Evolutionary conservation across 2,113 vertebrate species (phyloP), one percentile per base, ranked within the genome.

Genomic region (Oryzias woworae): DNA sequence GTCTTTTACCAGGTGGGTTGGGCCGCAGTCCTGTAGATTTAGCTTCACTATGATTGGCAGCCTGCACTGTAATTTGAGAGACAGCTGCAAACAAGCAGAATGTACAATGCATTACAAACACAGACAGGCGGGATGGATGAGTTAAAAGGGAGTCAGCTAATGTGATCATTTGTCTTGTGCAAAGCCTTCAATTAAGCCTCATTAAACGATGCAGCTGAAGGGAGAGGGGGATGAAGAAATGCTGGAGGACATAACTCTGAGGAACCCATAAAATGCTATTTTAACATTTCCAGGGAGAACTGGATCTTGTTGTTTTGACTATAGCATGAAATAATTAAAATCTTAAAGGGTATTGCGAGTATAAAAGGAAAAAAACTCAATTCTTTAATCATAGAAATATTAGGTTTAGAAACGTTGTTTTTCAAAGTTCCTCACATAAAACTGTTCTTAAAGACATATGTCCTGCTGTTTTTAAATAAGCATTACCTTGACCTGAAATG

Each of bases 101-200:
- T 58, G 65, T 66, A 55, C 77, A 70, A 70, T 73, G 81, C 70
- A 77, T 71, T 73, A 69, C 70, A 66, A 47, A 60, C 73, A 66
- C 58, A 70, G 69, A 75, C 77, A 61, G 76, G 80, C 83, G 75
- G 80, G 78, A 62, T 36, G 63, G 68, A 75, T 15, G 46, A 85
- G 67, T 79, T 78, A 73, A 87, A 80, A 81, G 77, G 53, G 63
- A 66, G 56, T 41, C 57, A 70, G 59, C 76, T 87, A 85, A 90
- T 89, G 84, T 81, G 72, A 69, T 74, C 79, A 86, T 87, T 87
- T 89, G 82, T 86, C 84, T 80, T 81, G 72, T 75, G 73, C 76
- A 71, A 85, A 80, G 69, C 85, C 88, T 85, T 81, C 81, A 90
- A 85, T 89, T 89, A 87, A 69, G 58, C 51, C 60, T 87, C 75